Evolutionary conservation across 92 coral and sea anemone genomes (phyloP).

Genomic region (Umimayanthus kanabou): DNA sequence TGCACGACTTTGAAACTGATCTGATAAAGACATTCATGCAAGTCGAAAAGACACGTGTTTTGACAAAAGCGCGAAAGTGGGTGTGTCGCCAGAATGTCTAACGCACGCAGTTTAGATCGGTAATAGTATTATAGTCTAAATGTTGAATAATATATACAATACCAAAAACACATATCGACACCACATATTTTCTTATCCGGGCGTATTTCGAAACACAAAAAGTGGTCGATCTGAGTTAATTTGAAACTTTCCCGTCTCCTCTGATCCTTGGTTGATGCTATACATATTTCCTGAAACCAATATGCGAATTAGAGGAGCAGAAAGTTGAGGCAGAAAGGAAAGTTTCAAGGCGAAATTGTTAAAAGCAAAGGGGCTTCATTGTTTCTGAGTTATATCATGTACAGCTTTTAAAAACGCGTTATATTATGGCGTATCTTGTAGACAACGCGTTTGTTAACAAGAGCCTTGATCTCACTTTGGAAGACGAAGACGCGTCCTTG

Average conservation of each 20-base stretch:
- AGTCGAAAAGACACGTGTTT: not conserved
- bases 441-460: slow-evolving; percentile 10
- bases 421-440: not conserved
- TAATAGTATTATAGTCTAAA: too few relatives aligned
- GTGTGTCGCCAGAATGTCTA: not conserved
- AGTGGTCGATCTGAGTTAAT: not conserved
- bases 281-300: too few relatives aligned
- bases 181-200: not conserved
- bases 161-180: too few relatives aligned
- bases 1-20: not conserved
- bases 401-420: not conserved
- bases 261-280: too few relatives aligned
- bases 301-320: too few relatives aligned
- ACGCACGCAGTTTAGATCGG: not conserved
- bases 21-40: not conserved
- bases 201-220: not conserved
- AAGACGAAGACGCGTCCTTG: not conserved
- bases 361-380: too few relatives aligned
- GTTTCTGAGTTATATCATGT: not conserved
- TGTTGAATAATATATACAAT: too few relatives aligned
- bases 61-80: not conserved
- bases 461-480: not conserved
- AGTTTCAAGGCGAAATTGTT: too few relatives aligned
- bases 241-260: too few relatives aligned
- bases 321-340: too few relatives aligned